Percentiles rank a stretch among this genome's conserved stretches.
These are phyloP conservation scores for Sylvilagus bachmani DNA, from an alignment of 2,113 vertebrate genomes.

Conservation along the genomic window DNA sequence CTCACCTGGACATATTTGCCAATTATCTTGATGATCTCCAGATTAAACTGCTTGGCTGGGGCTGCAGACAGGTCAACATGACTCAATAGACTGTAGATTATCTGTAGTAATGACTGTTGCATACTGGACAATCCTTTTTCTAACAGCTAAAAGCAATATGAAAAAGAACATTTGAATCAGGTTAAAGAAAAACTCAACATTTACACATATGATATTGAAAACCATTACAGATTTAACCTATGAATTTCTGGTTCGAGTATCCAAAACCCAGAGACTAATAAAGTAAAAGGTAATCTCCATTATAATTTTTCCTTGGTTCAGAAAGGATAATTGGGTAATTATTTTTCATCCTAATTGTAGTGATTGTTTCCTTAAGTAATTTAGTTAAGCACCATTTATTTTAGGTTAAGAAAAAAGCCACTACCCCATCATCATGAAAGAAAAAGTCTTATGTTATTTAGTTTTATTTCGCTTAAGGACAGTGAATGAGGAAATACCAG, in stretches of 20 bases:
- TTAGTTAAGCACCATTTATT: conserved; percentile 1
- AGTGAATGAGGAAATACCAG: background rate
- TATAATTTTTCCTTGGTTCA: conserved; percentile 3
- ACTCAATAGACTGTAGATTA: conserved; percentile 97
- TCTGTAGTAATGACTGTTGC: conserved; percentile 97
- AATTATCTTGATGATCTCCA: conserved; percentile 99
- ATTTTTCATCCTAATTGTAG: background rate
- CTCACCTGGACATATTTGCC: conserved; percentile 99
- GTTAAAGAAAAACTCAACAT: background rate
- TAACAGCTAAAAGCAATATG: conserved; percentile 90
- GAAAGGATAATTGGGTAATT: background rate
- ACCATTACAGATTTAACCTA: background rate
- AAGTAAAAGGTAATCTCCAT: background rate
- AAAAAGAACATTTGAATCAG: conserved; percentile 59
- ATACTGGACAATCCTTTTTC: conserved; percentile 98
- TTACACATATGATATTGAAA: background rate
- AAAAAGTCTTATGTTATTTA: background rate
- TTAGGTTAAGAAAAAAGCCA: conserved; percentile 12
- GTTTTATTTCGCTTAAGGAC: background rate
- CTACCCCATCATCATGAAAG: background rate
- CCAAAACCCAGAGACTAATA: conserved; percentile 2
- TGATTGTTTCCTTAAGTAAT: conserved; percentile 12
- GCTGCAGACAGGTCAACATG: conserved; percentile 97
- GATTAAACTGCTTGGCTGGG: conserved; percentile 98
- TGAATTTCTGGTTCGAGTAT: background rate